Percentiles rank a stretch among this genome's conserved stretches.
Evolutionary conservation across 2,888 invertebrate genomes (phyloP).

Genomic region (Tanypteryx hageni): DNA sequence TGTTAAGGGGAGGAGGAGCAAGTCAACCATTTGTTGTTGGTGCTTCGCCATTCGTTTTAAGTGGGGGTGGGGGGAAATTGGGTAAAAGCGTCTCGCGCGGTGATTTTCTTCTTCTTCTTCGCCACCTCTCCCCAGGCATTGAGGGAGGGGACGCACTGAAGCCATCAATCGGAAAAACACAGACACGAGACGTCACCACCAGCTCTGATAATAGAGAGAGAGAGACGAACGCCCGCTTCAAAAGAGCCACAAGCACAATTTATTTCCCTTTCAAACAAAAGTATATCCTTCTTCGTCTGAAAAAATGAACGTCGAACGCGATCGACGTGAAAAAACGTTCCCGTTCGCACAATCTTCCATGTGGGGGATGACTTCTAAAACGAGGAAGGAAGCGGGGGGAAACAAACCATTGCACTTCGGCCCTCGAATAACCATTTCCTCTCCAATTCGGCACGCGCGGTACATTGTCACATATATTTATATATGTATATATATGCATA

Average conservation of each 20-base stretch:
- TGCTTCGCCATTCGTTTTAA: background rate
- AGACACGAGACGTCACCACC: background rate
- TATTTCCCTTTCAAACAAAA: background rate
- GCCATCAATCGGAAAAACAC: background rate
- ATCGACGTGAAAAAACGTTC: background rate
- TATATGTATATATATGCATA: constrained; percentile 5
- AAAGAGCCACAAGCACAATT: background rate
- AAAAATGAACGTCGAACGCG: background rate
- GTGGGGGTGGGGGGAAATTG: background rate
- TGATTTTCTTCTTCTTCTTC: background rate
- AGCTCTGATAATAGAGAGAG: background rate
- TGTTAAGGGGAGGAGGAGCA: background rate
- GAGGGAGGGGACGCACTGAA: background rate
- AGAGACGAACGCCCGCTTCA: background rate
- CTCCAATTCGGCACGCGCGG: constrained; percentile 13
- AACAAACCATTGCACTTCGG: background rate
- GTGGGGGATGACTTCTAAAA: background rate
- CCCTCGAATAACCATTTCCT: constrained; percentile 3
- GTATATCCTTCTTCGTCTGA: background rate
- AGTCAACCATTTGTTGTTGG: background rate
- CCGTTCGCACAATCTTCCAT: background rate
- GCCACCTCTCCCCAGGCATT: background rate
- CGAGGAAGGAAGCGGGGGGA: background rate
- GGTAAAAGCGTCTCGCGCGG: background rate
- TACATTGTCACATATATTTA: background rate